phyloP scores from a whole-genome alignment of 2,113 vertebrate genomes.

The Loxodonta africana region DNA sequence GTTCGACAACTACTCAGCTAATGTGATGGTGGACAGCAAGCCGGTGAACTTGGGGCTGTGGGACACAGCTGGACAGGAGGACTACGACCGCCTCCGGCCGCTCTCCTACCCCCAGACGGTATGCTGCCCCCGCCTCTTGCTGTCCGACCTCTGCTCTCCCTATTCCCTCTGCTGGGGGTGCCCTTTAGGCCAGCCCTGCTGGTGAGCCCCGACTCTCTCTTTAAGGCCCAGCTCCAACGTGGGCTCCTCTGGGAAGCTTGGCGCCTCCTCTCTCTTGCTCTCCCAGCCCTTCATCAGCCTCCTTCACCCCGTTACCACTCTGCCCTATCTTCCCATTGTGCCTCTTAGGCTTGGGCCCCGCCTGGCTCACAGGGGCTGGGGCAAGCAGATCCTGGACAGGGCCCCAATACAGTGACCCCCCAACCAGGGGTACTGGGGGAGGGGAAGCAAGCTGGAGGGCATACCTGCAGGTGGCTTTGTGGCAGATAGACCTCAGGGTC shows the following conservation, averaged over 20 bases:
- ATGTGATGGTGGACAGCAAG: constrained; percentile 94
- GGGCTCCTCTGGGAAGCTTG: background rate
- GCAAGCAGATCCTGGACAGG: background rate
- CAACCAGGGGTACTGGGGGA: rapidly evolving
- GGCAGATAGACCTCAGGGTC: background rate
- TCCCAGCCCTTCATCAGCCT: too few relatives aligned
- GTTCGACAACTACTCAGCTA: constrained; percentile 93
- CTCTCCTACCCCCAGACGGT: constrained; percentile 93
- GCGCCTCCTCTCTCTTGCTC: background rate
- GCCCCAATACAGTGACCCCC: background rate
- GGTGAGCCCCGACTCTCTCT: background rate
- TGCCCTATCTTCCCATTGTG: too few relatives aligned
- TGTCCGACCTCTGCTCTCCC: background rate
- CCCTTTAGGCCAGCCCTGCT: background rate
- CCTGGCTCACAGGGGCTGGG: background rate
- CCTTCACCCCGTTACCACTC: background rate
- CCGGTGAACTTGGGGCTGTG: constrained; percentile 93
- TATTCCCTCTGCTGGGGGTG: background rate
- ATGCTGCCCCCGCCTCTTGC: background rate
- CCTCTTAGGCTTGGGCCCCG: background rate
- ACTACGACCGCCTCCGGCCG: constrained; percentile 93
- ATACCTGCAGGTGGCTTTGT: background rate
- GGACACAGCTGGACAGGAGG: constrained; percentile 96
- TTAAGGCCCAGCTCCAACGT: background rate
- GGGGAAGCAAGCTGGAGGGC: background rate